Evolutionary conservation across 2,113 vertebrate species (phyloP).

Genomic region (Plectropomus leopardus): DNA sequence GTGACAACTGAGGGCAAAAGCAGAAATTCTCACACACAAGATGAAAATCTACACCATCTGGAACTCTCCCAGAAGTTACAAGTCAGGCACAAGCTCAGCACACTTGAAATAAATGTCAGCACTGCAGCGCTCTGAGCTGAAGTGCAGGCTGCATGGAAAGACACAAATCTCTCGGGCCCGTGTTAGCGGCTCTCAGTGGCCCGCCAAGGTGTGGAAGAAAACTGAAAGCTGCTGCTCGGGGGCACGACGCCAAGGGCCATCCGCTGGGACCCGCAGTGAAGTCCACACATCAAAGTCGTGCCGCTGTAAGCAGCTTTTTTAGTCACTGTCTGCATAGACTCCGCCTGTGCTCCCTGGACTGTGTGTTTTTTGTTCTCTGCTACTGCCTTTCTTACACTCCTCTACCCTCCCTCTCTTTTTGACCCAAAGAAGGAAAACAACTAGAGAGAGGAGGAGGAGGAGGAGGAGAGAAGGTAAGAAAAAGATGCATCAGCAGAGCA

Average conservation of each 20-base stretch:
- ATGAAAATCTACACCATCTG: slow-evolving; percentile 18
- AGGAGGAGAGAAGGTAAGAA: background rate
- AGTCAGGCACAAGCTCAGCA: slow-evolving; percentile 28
- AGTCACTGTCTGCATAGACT: slow-evolving; percentile 7
- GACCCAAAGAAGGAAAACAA: background rate
- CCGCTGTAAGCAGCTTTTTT: slow-evolving; percentile 32
- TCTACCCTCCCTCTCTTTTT: background rate
- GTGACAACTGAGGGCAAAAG: background rate
- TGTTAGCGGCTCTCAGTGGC: slow-evolving; percentile 39
- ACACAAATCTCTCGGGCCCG: slow-evolving; percentile 14
- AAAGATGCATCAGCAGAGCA: background rate
- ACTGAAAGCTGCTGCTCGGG: slow-evolving; percentile 30
- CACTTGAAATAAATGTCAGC: slow-evolving; percentile 23
- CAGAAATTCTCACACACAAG: slow-evolving; percentile 15
- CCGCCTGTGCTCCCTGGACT: slow-evolving; percentile 10
- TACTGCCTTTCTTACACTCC: background rate
- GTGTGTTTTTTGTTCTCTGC: background rate
- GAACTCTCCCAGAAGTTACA: slow-evolving; percentile 10
- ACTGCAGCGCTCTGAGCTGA: background rate
- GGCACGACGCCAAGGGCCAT: slow-evolving; percentile 12
- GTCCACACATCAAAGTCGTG: slow-evolving; percentile 35
- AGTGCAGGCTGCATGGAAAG: slow-evolving; percentile 11
- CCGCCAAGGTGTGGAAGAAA: slow-evolving; percentile 23
- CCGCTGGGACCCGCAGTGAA: slow-evolving; percentile 17
- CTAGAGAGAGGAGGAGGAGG: background rate